Percentiles rank a stretch among this genome's conserved stretches.
Conservation (phyloP, 2,888 invertebrate genomes). For the Brenthis ino region DNA sequence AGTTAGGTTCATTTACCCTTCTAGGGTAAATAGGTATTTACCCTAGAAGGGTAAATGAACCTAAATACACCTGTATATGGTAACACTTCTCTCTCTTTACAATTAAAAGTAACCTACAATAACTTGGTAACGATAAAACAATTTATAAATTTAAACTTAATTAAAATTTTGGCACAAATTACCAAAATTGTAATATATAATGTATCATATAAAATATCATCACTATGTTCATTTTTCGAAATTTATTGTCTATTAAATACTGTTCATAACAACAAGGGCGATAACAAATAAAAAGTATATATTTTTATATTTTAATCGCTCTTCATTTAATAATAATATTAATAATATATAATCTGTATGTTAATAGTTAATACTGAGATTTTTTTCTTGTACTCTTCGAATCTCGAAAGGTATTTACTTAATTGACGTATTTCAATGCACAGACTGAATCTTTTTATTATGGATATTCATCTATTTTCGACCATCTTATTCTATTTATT, state of each 20-base stretch:
- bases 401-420: conserved; percentile 29
- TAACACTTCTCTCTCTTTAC: no score
- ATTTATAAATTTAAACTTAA: conserved; percentile 49
- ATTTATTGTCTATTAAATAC: conserved; percentile 33
- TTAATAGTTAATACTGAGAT: conserved; percentile 32
- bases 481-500: neutral
- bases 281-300: conserved; percentile 7
- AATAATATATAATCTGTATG: conserved; percentile 22
- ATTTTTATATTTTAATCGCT: conserved; percentile 11
- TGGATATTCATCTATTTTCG: neutral
- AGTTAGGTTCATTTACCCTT: no score
- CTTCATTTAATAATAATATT: neutral
- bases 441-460: neutral
- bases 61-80: no score
- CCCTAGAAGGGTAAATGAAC: no score
- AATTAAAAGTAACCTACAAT: conserved; percentile 29
- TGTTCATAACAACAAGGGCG: conserved; percentile 19
- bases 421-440: neutral
- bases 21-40: no score
- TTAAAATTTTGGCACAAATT: conserved; percentile 64
- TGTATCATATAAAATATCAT: conserved; percentile 36
- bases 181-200: conserved; percentile 50
- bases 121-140: conserved; percentile 50
- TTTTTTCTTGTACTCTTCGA: conserved; percentile 30
- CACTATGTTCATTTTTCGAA: conserved; percentile 18